Base-by-base conservation (phyloP, 2,888 invertebrate species). In the Xylota segnis region DNA sequence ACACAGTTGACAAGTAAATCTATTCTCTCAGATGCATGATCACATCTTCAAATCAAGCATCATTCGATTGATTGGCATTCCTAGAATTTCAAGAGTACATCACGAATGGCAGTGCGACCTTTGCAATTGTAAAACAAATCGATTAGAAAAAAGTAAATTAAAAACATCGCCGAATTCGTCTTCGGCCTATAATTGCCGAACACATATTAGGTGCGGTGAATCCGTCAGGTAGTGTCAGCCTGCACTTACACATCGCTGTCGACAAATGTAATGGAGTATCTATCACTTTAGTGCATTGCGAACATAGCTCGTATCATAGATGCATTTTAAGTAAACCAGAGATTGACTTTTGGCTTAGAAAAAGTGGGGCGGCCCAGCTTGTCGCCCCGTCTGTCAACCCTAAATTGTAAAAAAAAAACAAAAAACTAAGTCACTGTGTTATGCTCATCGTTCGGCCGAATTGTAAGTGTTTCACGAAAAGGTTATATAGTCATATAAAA, bases 401-500 rank as follows among this genome's bases (percentile, higher is more conserved):
- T 86, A 77, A 82, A 76, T 82, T 77, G 86, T 77, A 66, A 86
- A 37, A 34, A 37, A 34, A 6, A 34, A 37, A 34, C 6, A 34
- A 6, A 34, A 34, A 86, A 82, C 61, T 72, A 86, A 86, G 84
- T 86, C 71, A 86, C 75, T 70, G 10, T 65, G 81, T 54, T 76
- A 58, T 65, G 84, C 84, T 75, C 84, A 84, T 84, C 84, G 81
- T 71, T 84, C 59, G 84, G 58, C 65, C 84, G 84, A 84, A 43
- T 81, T 81, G 59, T 52, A 75, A 81, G 34, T 43, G 63, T 47
- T 47, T 45, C 59, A 86, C 58, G 32, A 82, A 84, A 71, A 76
- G 56, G 40, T 61, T 78, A 79, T 84, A 79, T 79, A 72, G 72
- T 56, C 84, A 87, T 89, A 89, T 89, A 89, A 88, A 89, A 89